Base-by-base conservation (phyloP, 2,797 vertebrate species). In the Enteromius paludinosus region DNA sequence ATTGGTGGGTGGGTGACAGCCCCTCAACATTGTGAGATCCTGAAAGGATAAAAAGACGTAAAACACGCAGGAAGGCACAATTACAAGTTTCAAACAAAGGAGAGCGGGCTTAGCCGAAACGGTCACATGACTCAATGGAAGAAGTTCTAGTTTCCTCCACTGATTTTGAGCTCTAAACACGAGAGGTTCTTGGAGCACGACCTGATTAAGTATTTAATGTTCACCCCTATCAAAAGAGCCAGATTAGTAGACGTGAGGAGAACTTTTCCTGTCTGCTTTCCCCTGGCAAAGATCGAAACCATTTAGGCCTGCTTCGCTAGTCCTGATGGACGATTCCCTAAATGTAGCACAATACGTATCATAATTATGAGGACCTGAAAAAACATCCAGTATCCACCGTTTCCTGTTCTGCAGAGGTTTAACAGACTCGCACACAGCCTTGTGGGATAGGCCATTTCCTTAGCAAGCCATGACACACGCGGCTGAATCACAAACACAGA, bases 121-220 rank as follows among this genome's bases (percentile, higher is more conserved):
- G 1, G 52, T 79, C 59, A 76, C 35, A 47, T 47, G 45, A 54
- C 41, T 54, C 9, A 62, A 83, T 38, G 25, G 33, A 72, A 72
- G 72, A 52, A 62, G 20, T n/a, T 71, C 43, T 71, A 59, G 59
- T 65, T 64, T 79, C 59, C 76, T 73, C 17, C 61, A 64, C 59
- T 78, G 28, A 71, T 83, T 83, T 33, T 70, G 38, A 61, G 49
- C 62, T 41, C 35, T 33, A 81, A 70, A 83, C 74, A 49, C 52
- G 35, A n/a, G 64, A 56, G 15, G 8, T 70, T 65, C 45, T 70
- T 20, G 23, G 41, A 68, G 43, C 14, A 74, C 6, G 5, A 68
- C 38, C 94, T 94, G 94, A 95, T 96, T 95, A 95, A 94, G 91
- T 93, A 65, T 95, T 95, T 96, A 95, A 96, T 96, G 94, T 95